Base-by-base conservation (phyloP, 2,888 invertebrate genomes). In the Seira sanloemensis region DNA sequence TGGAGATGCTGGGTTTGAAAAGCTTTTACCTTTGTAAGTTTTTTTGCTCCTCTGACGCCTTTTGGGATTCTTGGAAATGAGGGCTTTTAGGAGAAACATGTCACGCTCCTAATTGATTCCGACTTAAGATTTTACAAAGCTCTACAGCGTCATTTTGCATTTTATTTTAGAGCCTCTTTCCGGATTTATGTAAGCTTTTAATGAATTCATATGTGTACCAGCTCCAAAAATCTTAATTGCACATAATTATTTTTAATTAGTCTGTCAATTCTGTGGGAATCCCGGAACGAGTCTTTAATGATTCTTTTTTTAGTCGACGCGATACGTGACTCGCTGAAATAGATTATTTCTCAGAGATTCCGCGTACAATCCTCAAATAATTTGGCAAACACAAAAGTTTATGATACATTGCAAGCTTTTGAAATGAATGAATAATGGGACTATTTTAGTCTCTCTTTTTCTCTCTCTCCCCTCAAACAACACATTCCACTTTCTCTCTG, bases 381-480 rank as follows among this genome's bases (percentile, higher is more conserved):
- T 50, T 50, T 50, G 50, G 50, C 50, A 50, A 50, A 50, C 50
- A 50, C 50, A 50, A 50, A 50, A 50, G 50, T 50, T 50, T 50
- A 50, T 50, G 50, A 50, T 50, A 50, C 50, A 50, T 50, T 50
- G 50, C n/a, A 18, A 50, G 50, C 50, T 50, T 50, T 50, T 2
- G 16, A 12, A 50, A 50, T 50, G 50, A 50, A 50, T 50, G 50
- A 50, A 50, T 50, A 50, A 50, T 50, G 50, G 50, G 50, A 37
- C 37, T 37, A 37, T 37, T 37, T 37, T 37, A 37, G 37, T 12
- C 12, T n/a, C 16, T 18, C 50, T 50, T 50, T 37, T 50, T 1
- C 50, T 50, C 12, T 37, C 37, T 7, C 37, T 37, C 37, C 5
- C 37, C 50, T n/a, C 50, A 50, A 50, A 50, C 12, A 50, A 50